phyloP scores from a whole-genome alignment of 2,113 vertebrate genomes.

The Bufo gargarizans region DNA sequence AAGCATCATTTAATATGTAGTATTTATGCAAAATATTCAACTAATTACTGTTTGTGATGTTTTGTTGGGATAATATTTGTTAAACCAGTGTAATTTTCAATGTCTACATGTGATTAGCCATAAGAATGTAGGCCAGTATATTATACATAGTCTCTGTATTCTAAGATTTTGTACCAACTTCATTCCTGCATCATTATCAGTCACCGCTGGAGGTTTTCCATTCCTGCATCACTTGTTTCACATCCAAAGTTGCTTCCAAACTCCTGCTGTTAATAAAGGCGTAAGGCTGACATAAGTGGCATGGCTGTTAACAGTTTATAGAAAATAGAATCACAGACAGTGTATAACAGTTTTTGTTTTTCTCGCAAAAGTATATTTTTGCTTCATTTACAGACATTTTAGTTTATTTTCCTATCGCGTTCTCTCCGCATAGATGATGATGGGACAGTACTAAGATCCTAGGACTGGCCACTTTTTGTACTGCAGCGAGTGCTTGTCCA shows the following conservation, averaged over 20 bases:
- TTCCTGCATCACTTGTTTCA: conserved; percentile 19
- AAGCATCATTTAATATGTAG: not conserved
- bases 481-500: not conserved
- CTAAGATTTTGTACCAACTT: not conserved
- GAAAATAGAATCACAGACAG: not conserved
- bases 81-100: not conserved
- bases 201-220: conserved; percentile 10
- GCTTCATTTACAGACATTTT: not conserved
- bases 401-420: not conserved
- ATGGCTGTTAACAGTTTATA: conserved; percentile 5
- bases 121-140: not conserved
- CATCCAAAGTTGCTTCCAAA: not conserved
- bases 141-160: not conserved
- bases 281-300: conserved; percentile 30
- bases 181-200: conserved; percentile 12
- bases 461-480: not conserved
- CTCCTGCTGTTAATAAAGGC: conserved; percentile 17
- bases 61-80: not conserved
- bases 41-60: no score
- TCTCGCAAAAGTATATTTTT: not conserved
- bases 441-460: not conserved
- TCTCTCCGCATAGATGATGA: not conserved
- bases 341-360: not conserved
- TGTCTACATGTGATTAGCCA: not conserved
- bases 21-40: not conserved